Percentiles rank a stretch among this genome's conserved stretches.
Evolutionary conservation across 2,113 vertebrate species (phyloP).

Genomic region (Tretioscincus oriximinensis): DNA sequence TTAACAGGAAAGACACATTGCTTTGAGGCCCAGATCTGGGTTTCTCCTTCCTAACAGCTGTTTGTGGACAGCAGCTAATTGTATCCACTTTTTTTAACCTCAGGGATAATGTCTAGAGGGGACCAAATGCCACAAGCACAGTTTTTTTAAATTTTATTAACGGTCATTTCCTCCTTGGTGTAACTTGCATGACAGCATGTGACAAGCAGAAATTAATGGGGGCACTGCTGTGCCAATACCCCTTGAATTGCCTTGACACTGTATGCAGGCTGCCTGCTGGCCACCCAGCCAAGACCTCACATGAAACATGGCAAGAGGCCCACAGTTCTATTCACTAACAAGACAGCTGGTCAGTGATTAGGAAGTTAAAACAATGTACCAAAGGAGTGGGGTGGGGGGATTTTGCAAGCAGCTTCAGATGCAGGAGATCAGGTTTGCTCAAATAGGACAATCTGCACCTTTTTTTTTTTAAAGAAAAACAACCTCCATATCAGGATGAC

Average conservation of each 20-base stretch:
- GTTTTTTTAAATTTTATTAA: conserved; percentile 62
- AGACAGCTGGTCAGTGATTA: conserved; percentile 98
- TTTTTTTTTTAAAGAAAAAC: conserved; percentile 18
- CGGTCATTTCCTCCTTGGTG: conserved; percentile 86
- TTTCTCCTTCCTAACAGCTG: conserved; percentile 80
- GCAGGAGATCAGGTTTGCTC: conserved; percentile 57
- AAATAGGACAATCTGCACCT: conserved; percentile 51
- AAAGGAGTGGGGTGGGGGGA: conserved; percentile 82
- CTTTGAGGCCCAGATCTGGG: conserved; percentile 64
- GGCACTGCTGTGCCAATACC: conserved; percentile 81
- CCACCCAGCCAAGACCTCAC: conserved; percentile 96
- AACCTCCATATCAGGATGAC: conserved; percentile 36
- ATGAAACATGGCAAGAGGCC: conserved; percentile 94
- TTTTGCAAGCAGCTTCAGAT: conserved; percentile 65
- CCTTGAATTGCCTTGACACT: conserved; percentile 79
- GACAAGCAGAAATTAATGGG: conserved; percentile 85
- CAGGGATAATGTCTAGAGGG: conserved; percentile 76
- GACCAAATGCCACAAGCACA: conserved; percentile 73
- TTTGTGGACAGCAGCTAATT: conserved; percentile 77
- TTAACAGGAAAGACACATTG: conserved; percentile 74
- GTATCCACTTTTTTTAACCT: conserved; percentile 81
- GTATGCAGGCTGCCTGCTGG: conserved; percentile 82
- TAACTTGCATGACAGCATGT: conserved; percentile 86
- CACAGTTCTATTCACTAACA: conserved; percentile 86
- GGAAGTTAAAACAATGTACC: conserved; percentile 83